Base-by-base conservation (phyloP, 2,797 vertebrate species). In the Euthynnus affinis region DNA sequence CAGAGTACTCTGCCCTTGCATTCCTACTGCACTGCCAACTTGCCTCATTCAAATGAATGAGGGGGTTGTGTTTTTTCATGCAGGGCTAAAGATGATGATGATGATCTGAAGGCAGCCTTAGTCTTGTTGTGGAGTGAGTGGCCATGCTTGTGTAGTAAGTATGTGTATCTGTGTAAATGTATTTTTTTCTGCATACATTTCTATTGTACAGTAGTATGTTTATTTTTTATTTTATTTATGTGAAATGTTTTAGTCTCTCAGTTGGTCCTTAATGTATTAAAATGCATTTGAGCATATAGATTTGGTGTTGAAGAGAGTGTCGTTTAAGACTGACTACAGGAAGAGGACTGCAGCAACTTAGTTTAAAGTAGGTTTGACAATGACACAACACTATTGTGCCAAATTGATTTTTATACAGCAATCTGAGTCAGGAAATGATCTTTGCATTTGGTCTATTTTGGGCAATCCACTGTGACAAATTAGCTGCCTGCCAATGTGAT, bases 371-470 rank as follows among this genome's bases (percentile, higher is more conserved):
- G 7, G 9, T 80, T 63, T 59, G 48, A 72, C 34, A 22, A 37
- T 3, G 8, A 18, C 44, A 55, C 27, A 34, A 23, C 0, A 0
- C 5, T 48, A 6, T 59, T 48, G 18, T 52, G 9, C 14, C 6
- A 40, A 13, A 0, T 17, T 29, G 13, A 74, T 62, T 63, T 61
- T 65, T 9, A 34, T 9, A 20, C 34, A 61, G 69, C 22, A 49
- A 7, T 77, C 72, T 75, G n/a, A 56, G 29, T 57, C 23, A 58
- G 27, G 40, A 76, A 68, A 63, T 23, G 0, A 20, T 61, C 4
- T 78, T 80, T 74, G 62, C 78, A 48, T 76, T 37, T n/a, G 13
- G 42, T 23, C 51, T 74, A 49, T 85, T 73, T 65, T 65, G 10
- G 20, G 29, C n/a, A 37, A 7, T 71, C 40, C 59, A 55, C 48